These are phyloP conservation scores for Leptinotarsa undecemlineata DNA, from an alignment of 1,140 invertebrate genomes.

Conservation along the genomic window DNA sequence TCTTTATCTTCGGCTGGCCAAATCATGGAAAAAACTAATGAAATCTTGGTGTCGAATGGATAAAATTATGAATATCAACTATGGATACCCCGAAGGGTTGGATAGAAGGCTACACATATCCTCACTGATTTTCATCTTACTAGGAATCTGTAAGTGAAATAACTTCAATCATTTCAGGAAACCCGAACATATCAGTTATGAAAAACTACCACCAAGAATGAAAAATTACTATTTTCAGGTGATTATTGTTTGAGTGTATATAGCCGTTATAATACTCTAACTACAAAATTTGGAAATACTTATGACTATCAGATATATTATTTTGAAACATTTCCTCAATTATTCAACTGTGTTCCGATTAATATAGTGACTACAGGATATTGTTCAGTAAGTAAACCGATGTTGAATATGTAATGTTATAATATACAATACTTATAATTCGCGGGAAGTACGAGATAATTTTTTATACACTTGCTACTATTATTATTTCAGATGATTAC, in stretches of 20 bases:
- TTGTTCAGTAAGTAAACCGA: neutral
- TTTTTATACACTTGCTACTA: no score
- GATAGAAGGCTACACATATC: constrained; percentile 26
- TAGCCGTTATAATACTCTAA: constrained; percentile 13
- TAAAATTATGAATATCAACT: constrained; percentile 32
- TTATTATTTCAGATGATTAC: constrained; percentile 33
- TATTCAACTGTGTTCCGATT: constrained; percentile 26
- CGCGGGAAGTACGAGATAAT: no score
- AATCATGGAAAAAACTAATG: constrained; percentile 34
- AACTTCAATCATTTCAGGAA: neutral
- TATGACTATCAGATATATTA: constrained; percentile 22
- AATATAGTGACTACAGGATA: constrained; percentile 17
- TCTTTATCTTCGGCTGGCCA: constrained; percentile 28
- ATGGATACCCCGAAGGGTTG: constrained; percentile 33
- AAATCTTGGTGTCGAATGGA: constrained; percentile 34
- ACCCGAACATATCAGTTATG: no score
- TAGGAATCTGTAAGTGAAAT: constrained; percentile 26
- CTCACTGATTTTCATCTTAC: constrained; percentile 15
- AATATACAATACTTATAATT: no score
- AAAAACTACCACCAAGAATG: no score
- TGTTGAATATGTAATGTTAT: no score
- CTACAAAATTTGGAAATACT: neutral
- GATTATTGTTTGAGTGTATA: constrained; percentile 27
- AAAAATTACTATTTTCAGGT: constrained; percentile 21
- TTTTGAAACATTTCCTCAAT: constrained; percentile 17